Base-by-base conservation (phyloP, 2,888 invertebrate species). In the Trissoscelio sp. region DNA sequence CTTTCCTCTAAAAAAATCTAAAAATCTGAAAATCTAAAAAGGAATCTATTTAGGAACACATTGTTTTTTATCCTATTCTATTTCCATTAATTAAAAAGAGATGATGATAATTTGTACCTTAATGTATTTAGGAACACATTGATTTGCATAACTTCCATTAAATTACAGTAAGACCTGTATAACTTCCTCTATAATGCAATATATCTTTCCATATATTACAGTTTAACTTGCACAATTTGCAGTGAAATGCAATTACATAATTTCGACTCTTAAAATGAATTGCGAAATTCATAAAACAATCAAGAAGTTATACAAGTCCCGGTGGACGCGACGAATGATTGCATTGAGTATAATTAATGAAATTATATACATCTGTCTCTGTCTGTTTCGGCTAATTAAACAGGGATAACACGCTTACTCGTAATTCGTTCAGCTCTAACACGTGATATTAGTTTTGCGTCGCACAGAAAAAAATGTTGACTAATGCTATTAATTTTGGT, bases 401-500 rank as follows among this genome's bases (percentile, higher is more conserved):
- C 18, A 28, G 20, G 11, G 34, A 46, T 62, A 62, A 46, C 31
- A 12, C 46, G 16, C 6, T 46, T 34, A 18, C 16, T 28, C 31
- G 11, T 48, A 31, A 51, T 42, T 39, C 42, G 34, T 34, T 57
- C 12, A 58, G 11, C 37, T 14, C 51, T 51, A 55, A 70, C 31
- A 31, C 28, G 42, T 20, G 46, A 44, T 58, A 60, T 72, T 51
- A 72, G 31, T 51, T 72, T 72, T 12, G 31, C 20, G 1, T 18
- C 16, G 34, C 11, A 28, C 18, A 46, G 46, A 69, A 72, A 70
- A 70, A 22, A 16, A 18, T 1, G 12, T 6, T 20, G 12, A n/a
- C 34, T 58, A 67, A 67, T 58, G 20, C 58, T 12, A 67, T 67
- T 67, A 67, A 69, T 69, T 78, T 55, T 44, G 44, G 55, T 57